Conservation (phyloP, 2,888 invertebrate genomes). For the Mythimna albipuncta region DNA sequence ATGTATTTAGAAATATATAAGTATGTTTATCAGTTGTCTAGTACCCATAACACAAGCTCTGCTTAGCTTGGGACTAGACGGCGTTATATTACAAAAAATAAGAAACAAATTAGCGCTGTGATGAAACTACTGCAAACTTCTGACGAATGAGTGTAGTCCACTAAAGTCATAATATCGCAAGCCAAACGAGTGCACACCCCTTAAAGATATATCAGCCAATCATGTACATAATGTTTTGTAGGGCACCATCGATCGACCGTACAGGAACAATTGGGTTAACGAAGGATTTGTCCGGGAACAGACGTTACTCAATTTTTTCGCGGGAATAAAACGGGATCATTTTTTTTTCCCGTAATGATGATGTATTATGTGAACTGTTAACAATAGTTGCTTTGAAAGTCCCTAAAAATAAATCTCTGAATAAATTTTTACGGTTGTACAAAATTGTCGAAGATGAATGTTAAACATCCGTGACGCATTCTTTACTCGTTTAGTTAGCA, state of each 20-base stretch:
- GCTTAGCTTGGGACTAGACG: no score
- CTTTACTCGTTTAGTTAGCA: slow-evolving; percentile 11
- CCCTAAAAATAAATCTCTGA: slow-evolving; percentile 6
- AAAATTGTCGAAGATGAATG: slow-evolving; percentile 3
- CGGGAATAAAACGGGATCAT: background rate
- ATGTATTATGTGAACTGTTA: background rate
- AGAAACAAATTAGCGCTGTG: no score
- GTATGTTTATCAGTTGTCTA: no score
- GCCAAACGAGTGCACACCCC: background rate
- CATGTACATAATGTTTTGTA: slow-evolving; percentile 12
- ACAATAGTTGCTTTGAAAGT: slow-evolving; percentile 3
- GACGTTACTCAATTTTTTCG: background rate
- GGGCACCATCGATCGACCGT: slow-evolving; percentile 29
- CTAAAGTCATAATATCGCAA: background rate
- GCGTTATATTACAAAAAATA: no score
- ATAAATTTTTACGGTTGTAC: background rate
- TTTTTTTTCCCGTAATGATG: background rate
- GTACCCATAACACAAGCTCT: no score
- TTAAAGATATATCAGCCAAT: slow-evolving; percentile 15
- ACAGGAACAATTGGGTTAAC: slow-evolving; percentile 50
- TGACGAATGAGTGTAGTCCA: no score
- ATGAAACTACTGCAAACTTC: no score
- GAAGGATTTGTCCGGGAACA: slow-evolving; percentile 43
- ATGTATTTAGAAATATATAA: no score
- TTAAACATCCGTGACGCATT: slow-evolving; percentile 22